Conservation (phyloP, 2,113 vertebrate genomes). For the Neotoma lepida region DNA sequence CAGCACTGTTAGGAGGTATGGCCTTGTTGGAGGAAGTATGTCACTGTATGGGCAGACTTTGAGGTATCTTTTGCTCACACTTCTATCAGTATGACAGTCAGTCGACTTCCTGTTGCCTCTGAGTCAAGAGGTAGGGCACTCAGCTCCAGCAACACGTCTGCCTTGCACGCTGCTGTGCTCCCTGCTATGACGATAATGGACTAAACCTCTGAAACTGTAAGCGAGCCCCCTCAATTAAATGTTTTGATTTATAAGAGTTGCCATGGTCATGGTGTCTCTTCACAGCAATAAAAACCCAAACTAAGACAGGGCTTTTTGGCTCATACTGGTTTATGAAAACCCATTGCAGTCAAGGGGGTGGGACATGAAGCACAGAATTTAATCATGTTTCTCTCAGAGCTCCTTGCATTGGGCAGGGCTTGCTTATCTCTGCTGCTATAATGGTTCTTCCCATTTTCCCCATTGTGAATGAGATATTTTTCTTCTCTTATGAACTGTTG, state of each 20-base stretch:
- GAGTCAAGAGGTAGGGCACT: background rate
- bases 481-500: constrained; percentile 18
- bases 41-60: background rate
- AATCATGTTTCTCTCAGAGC: constrained; percentile 67
- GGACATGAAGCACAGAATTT: constrained; percentile 61
- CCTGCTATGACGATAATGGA: background rate
- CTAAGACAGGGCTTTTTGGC: constrained; percentile 50
- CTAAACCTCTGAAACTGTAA: background rate
- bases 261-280: background rate
- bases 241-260: background rate
- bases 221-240: background rate
- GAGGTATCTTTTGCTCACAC: background rate
- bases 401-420: constrained; percentile 61
- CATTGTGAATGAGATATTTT: constrained; percentile 56
- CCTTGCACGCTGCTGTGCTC: background rate
- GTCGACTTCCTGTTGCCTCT: background rate
- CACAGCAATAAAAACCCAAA: background rate
- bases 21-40: background rate
- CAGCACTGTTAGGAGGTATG: background rate
- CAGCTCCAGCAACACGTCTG: background rate
- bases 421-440: constrained; percentile 48
- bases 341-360: background rate
- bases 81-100: background rate
- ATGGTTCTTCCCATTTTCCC: constrained; percentile 38
- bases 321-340: constrained; percentile 49